phyloP scores from a whole-genome alignment of 2,113 vertebrate genomes.

The Nestor notabilis region DNA sequence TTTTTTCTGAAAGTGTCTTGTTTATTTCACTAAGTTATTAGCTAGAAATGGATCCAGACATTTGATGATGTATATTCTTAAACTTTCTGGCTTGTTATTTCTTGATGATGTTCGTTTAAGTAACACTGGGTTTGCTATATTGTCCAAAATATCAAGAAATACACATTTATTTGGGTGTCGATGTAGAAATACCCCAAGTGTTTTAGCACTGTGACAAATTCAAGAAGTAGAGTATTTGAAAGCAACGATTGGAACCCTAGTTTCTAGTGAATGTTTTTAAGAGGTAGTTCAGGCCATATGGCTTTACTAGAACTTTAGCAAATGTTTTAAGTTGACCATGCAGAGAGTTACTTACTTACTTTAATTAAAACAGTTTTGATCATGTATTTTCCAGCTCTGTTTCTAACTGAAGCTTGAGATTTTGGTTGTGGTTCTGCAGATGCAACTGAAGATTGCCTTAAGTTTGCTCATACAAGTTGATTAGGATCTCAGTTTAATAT shows the following conservation, averaged over 20 bases:
- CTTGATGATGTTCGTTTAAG: background rate
- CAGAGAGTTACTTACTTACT: background rate
- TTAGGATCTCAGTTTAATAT: background rate
- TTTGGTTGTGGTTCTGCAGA: background rate
- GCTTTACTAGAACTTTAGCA: background rate
- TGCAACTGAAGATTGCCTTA: background rate
- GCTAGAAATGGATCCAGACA: background rate
- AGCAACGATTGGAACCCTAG: accelerated
- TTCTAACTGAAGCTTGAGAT: background rate
- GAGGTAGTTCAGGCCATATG: background rate
- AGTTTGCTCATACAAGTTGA: background rate
- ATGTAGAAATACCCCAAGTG: background rate
- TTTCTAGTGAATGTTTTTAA: background rate
- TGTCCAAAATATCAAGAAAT: background rate
- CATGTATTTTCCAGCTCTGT: background rate
- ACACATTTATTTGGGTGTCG: background rate
- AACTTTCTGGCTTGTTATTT: background rate
- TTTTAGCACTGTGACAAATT: background rate
- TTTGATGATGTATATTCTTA: background rate
- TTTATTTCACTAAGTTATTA: background rate
- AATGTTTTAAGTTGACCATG: background rate
- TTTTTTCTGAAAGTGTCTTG: background rate
- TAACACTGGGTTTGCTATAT: background rate
- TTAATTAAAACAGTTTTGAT: background rate
- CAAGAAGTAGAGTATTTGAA: background rate